These are phyloP conservation scores for Sesamia inferens DNA, from an alignment of 2,888 invertebrate genomes.

Conservation along the genomic window DNA sequence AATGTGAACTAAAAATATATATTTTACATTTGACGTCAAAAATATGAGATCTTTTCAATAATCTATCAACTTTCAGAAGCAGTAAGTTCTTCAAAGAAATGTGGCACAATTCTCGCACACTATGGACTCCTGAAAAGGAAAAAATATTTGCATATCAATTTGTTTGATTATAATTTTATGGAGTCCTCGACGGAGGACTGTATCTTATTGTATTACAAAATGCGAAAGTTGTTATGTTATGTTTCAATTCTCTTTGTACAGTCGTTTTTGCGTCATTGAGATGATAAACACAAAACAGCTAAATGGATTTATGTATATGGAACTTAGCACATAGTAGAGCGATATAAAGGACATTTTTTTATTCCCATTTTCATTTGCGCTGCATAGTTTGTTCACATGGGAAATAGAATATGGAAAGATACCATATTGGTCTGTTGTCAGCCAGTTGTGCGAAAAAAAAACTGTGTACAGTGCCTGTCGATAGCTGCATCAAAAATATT, in stretches of 20 bases:
- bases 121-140: conserved; percentile 76
- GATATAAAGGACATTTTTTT: neutral
- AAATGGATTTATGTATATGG: neutral
- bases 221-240: too few species aligned
- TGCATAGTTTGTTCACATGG: conserved; percentile 5
- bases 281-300: too few species aligned
- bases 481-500: conserved; percentile 35
- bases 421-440: too few species aligned
- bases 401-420: too few species aligned
- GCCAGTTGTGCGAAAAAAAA: conserved; percentile 30
- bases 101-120: conserved; percentile 59
- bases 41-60: too few species aligned
- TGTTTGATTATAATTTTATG: conserved; percentile 19
- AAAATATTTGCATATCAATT: conserved; percentile 31
- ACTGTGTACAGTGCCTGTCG: conserved; percentile 33
- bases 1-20: too few species aligned
- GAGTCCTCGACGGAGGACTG: neutral
- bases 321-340: neutral
- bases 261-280: too few species aligned
- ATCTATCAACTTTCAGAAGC: too few species aligned
- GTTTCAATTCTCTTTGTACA: neutral
- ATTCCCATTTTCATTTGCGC: neutral
- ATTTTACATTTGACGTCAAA: too few species aligned
- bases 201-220: too few species aligned
- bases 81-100: too few species aligned